Conservation (phyloP, 2,797 vertebrate species). For the Amniataba percoides region DNA sequence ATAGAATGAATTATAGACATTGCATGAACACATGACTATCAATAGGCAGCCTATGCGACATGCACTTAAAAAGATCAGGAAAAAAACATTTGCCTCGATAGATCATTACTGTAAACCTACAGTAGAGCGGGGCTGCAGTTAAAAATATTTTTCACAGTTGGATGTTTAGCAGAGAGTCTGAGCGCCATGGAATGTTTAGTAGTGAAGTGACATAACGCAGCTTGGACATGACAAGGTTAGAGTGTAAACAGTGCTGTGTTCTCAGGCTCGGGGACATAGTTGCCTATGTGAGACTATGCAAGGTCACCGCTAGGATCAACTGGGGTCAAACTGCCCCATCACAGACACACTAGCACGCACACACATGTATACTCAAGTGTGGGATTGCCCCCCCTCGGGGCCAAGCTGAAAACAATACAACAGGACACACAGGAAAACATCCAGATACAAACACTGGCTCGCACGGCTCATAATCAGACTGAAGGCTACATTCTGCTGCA, state of each 20-base stretch:
- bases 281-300: conserved; percentile 36
- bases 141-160: not conserved
- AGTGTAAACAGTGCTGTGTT: conserved; percentile 45
- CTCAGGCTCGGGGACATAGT: conserved; percentile 52
- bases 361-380: conserved; percentile 24
- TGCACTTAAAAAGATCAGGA: too few relatives aligned
- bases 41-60: too few relatives aligned
- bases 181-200: conserved; percentile 11
- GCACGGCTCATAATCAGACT: conserved; percentile 6
- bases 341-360: conserved; percentile 33
- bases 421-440: conserved; percentile 59
- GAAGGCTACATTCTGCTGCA: not conserved
- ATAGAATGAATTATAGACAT: too few relatives aligned
- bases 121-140: too few relatives aligned
- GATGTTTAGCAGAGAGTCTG: not conserved
- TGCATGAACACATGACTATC: too few relatives aligned
- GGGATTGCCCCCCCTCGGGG: conserved; percentile 27
- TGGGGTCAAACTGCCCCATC: conserved; percentile 58
- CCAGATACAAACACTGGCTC: conserved; percentile 12
- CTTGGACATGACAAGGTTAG: conserved; percentile 51
- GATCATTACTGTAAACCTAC: not conserved
- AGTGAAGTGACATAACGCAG: conserved; percentile 48
- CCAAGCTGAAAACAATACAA: conserved; percentile 63
- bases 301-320: conserved; percentile 62
- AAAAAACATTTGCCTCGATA: too few relatives aligned